phyloP scores from a whole-genome alignment of 2,113 vertebrate species.

The Corythaeola cristata region DNA sequence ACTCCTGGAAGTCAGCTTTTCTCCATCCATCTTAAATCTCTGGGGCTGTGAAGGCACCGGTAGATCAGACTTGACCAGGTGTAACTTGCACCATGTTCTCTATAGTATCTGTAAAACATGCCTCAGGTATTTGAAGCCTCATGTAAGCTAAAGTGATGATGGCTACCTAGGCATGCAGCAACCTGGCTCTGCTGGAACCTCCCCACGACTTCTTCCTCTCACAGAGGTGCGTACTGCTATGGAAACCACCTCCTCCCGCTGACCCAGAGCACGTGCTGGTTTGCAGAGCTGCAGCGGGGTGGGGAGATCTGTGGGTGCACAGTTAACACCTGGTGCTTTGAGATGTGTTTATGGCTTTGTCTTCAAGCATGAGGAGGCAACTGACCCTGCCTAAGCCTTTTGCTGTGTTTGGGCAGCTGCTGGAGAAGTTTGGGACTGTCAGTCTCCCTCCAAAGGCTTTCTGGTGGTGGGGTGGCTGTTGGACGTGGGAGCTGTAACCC shows the following conservation, averaged over 20 bases:
- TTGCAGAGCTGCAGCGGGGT: neutral
- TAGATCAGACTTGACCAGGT: neutral
- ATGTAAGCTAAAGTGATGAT: neutral
- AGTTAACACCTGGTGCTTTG: neutral
- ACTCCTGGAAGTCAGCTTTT: neutral
- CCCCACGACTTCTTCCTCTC: too few species aligned
- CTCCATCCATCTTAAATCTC: neutral
- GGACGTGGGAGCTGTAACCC: neutral
- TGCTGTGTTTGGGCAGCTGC: neutral
- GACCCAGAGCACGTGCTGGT: neutral
- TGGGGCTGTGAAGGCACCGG: accelerated
- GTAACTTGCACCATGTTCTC: neutral
- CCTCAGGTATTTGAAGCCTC: neutral
- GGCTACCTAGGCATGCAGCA: neutral
- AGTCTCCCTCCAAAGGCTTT: neutral
- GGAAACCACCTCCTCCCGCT: neutral
- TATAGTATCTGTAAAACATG: neutral
- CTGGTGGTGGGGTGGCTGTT: neutral
- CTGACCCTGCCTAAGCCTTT: neutral
- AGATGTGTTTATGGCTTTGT: neutral
- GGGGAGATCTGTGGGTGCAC: neutral
- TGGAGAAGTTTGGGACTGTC: neutral
- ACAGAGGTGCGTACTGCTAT: neutral
- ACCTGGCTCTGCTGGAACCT: neutral
- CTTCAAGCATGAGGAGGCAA: accelerated